A percentile compares a stretch with the other conserved stretches of the same genome.
phyloP scores from a whole-genome alignment of 2,797 vertebrate genomes.

The Periophthalmus magnuspinnatus region DNA sequence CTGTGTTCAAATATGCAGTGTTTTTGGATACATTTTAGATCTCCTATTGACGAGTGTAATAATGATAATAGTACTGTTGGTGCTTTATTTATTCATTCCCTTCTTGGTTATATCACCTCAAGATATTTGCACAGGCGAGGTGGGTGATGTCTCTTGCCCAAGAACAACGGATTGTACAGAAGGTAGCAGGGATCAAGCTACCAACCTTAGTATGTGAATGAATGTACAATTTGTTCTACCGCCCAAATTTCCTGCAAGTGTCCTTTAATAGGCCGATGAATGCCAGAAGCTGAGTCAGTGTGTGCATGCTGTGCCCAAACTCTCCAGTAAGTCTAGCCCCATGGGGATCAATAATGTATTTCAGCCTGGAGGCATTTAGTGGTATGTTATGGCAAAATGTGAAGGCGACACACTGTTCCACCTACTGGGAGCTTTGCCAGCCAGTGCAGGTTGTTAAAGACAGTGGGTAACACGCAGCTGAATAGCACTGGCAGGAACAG shows the following conservation, averaged over 20 bases:
- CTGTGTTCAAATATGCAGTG: constrained; percentile 10
- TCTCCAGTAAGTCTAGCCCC: constrained; percentile 40
- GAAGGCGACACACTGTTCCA: constrained; percentile 56
- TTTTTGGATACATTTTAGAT: background rate
- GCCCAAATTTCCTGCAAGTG: constrained; percentile 14
- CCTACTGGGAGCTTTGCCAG: constrained; percentile 43
- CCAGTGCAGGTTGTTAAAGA: constrained; percentile 56
- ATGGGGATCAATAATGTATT: constrained; percentile 44
- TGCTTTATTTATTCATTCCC: background rate
- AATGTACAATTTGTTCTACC: background rate
- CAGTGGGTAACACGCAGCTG: constrained; percentile 64
- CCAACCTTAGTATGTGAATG: background rate
- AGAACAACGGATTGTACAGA: no score
- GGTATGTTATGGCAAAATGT: constrained; percentile 44
- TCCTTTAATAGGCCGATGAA: constrained; percentile 42
- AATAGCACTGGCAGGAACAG: constrained; percentile 38
- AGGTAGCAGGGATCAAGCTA: no score
- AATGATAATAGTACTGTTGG: background rate
- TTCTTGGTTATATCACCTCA: background rate
- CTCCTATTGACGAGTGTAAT: background rate
- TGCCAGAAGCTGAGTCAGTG: constrained; percentile 38
- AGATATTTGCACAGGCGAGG: no score
- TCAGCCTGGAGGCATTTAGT: constrained; percentile 51
- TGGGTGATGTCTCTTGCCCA: no score
- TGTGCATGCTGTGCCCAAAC: constrained; percentile 34